Conservation (phyloP, 1,140 invertebrate species). For the Drosophila sechellia region DNA sequence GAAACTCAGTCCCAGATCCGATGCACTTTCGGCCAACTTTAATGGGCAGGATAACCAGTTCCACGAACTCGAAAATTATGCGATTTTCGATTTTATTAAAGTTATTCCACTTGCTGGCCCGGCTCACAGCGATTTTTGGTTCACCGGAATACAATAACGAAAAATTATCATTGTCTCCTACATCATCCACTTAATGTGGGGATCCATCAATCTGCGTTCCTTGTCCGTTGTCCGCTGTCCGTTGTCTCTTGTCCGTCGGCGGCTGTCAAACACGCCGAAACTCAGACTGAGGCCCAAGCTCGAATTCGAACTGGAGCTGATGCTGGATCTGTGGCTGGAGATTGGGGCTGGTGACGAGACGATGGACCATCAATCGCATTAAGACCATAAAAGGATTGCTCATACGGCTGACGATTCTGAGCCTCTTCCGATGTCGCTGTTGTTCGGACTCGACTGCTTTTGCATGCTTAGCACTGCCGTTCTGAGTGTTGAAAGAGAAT, state of each 20-base stretch:
- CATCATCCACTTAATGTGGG: constrained; percentile 77
- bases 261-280: constrained; percentile 56
- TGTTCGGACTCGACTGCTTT: constrained; percentile 48
- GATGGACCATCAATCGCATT: constrained; percentile 82
- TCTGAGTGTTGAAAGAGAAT: constrained; percentile 76
- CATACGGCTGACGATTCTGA: constrained; percentile 62
- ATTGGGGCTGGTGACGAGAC: constrained; percentile 27
- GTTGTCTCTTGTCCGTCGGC: constrained; percentile 35
- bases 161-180: constrained; percentile 81
- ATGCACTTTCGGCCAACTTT: constrained; percentile 52
- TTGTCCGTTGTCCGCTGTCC: constrained; percentile 45
- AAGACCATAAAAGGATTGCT: constrained; percentile 84
- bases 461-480: constrained; percentile 51
- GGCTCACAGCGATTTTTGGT: constrained; percentile 30
- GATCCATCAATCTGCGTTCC: constrained; percentile 82
- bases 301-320: not conserved
- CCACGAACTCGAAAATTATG: constrained; percentile 70
- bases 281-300: constrained; percentile 10
- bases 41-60: constrained; percentile 58
- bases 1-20: constrained; percentile 22
- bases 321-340: constrained; percentile 17
- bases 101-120: constrained; percentile 44
- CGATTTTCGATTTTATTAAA: constrained; percentile 69
- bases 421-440: constrained; percentile 44
- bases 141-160: constrained; percentile 72